phyloP scores from a whole-genome alignment of 2,797 vertebrate species.

The Champsocephalus gunnari region DNA sequence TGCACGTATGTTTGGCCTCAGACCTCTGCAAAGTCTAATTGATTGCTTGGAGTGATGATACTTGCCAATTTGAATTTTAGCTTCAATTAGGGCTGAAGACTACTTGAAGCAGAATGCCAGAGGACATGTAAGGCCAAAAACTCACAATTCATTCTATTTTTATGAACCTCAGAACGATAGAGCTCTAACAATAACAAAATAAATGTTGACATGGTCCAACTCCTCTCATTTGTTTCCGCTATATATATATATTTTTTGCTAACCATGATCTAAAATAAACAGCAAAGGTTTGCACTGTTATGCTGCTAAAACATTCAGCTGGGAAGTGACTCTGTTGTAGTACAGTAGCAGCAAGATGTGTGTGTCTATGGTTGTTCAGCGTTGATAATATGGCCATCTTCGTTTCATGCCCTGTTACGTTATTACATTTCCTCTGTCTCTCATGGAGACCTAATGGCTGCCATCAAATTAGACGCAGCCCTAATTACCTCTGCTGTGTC shows the following conservation, averaged over 20 bases:
- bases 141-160: neutral
- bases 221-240: neutral
- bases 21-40: too few relatives aligned
- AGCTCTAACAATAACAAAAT: neutral
- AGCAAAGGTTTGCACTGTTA: slow-evolving; percentile 2
- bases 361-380: slow-evolving; percentile 53
- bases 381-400: slow-evolving; percentile 71
- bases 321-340: slow-evolving; percentile 38
- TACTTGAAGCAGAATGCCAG: neutral
- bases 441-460: slow-evolving; percentile 33
- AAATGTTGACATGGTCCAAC: slow-evolving; percentile 1
- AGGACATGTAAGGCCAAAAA: neutral
- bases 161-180: neutral
- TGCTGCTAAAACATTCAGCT: slow-evolving; percentile 41
- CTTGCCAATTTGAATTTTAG: too few relatives aligned
- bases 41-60: neutral
- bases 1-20: too few relatives aligned
- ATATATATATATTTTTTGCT: neutral
- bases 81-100: neutral
- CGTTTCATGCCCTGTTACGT: slow-evolving; percentile 75
- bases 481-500: slow-evolving; percentile 70
- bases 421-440: slow-evolving; percentile 64
- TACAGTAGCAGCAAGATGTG: slow-evolving; percentile 37
- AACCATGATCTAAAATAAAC: slow-evolving; percentile 13
- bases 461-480: slow-evolving; percentile 52